Conservation (phyloP, 2,113 vertebrate species). For the Thalassoma bifasciatum region DNA sequence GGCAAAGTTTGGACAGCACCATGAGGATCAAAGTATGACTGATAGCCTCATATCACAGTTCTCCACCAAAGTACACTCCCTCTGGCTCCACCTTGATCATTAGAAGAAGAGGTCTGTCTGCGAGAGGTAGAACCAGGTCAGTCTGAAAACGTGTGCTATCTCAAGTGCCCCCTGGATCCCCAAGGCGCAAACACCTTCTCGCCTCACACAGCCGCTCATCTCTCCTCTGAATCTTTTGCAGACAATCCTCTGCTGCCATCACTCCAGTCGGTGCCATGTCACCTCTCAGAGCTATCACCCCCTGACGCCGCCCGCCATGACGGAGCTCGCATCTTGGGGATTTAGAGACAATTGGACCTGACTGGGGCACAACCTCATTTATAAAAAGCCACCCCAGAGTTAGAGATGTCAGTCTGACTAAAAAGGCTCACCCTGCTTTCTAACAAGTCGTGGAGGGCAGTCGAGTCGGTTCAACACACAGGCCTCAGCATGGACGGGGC, state of each 20-base stretch:
- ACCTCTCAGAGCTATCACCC: constrained; percentile 54
- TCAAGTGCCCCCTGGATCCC: constrained; percentile 49
- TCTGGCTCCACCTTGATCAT: constrained; percentile 55
- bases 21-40: constrained; percentile 30
- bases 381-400: constrained; percentile 70
- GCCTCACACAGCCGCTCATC: constrained; percentile 35
- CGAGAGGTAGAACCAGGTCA: constrained; percentile 21
- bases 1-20: constrained; percentile 3
- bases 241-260: constrained; percentile 38
- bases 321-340: constrained; percentile 54
- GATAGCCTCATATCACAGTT: constrained; percentile 29
- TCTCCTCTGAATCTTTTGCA: constrained; percentile 14
- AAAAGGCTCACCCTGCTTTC: constrained; percentile 57
- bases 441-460: constrained; percentile 45
- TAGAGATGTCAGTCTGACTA: constrained; percentile 67
- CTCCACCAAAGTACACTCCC: constrained; percentile 15
- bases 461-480: constrained; percentile 27
- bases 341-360: constrained; percentile 76
- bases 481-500: constrained; percentile 16
- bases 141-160: constrained; percentile 30
- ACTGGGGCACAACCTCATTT: constrained; percentile 77
- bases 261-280: constrained; percentile 17
- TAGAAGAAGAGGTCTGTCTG: constrained; percentile 22
- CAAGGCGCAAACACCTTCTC: constrained; percentile 26
- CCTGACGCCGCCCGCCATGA: constrained; percentile 23